Evolutionary conservation across 2,888 invertebrate genomes (phyloP), one percentile per base, ranked within the genome.

Genomic region (Bellardia pandia): DNA sequence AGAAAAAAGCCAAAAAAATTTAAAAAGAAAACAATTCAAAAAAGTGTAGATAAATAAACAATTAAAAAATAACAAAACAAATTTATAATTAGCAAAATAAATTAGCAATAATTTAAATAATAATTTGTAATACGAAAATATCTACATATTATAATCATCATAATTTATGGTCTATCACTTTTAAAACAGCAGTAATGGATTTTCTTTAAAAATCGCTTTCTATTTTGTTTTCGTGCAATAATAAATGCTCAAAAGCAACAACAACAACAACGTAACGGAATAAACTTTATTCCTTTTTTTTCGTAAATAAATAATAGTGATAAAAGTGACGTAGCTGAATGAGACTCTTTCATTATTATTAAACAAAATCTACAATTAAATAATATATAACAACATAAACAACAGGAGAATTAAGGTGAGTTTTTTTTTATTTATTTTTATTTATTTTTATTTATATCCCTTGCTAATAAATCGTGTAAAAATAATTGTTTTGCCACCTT

Each of bases 151-250:
- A 56, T 56, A 56, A 66, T 45, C 45, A 74, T 37, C 23, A 66
- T 53, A 81, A 37, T 74, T 74, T 45, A 56, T 56, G 64, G 64
- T 66, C 64, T 74, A 74, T 74, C 14, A 45, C 74, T 16, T 66
- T 30, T n/a, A 64, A 53, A 72, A 30, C 11, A 33, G 30, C 53
- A 56, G 66, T 42, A 68, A 64, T 53, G 37, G 51, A 76, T 64
- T 64, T 42, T 42, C 53, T 56, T 13, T 30, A 33, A 72, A 62
- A 14, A 64, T 3, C 9, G 7, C 14, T 69, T 62, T 2, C 40
- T 2, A 16, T 53, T 71, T 71, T 42, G 51, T 16, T 30, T 8
- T 13, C 23, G 60, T 48, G n/a, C n/a, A 71, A 40, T 40, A 64
- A 42, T 56, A 64, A 53, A 72, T 53, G 56, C 23, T 14, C 7